Percentiles rank a stretch among this genome's conserved stretches.
Conservation (phyloP, 2,113 vertebrate species). For the Paramisgurnus dabryanus region DNA sequence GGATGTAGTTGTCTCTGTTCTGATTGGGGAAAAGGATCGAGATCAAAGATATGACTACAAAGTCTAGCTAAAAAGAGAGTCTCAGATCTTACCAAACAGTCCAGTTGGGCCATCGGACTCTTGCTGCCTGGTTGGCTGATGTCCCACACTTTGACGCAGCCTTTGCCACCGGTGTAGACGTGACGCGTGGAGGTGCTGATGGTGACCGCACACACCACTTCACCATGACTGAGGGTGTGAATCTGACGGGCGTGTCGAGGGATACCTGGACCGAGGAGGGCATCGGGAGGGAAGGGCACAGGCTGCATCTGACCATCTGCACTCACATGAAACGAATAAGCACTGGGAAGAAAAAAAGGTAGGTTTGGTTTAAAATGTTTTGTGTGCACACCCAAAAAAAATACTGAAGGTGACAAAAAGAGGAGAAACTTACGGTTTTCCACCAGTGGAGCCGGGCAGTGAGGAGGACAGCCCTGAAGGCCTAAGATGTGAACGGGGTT, state of each 20-base stretch:
- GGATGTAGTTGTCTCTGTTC: slow-evolving; percentile 99
- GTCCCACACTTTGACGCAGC: slow-evolving; percentile 96
- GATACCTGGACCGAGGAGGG: slow-evolving; percentile 89
- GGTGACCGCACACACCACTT: slow-evolving; percentile 92
- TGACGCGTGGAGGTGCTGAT: slow-evolving; percentile 94
- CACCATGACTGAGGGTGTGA: slow-evolving; percentile 92
- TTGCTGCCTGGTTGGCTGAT: slow-evolving; percentile 95
- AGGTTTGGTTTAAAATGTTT: not conserved
- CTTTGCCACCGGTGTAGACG: slow-evolving; percentile 93
- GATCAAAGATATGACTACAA: no score
- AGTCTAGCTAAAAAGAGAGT: no score
- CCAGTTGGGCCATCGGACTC: slow-evolving; percentile 93
- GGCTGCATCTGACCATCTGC: slow-evolving; percentile 95
- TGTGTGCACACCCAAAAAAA: slow-evolving; percentile 14
- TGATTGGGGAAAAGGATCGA: slow-evolving; percentile 57
- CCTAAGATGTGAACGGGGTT: slow-evolving; percentile 85
- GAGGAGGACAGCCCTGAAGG: slow-evolving; percentile 78
- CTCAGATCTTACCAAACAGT: slow-evolving; percentile 81
- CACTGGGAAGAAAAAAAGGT: slow-evolving; percentile 67
- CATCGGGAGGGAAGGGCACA: slow-evolving; percentile 90
- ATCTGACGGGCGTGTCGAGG: slow-evolving; percentile 92
- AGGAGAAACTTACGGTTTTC: slow-evolving; percentile 83
- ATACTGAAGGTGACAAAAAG: slow-evolving; percentile 9
- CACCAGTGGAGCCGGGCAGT: slow-evolving; percentile 77
- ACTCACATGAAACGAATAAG: slow-evolving; percentile 93